Conservation (phyloP, 2,888 invertebrate species). For the Leucoma salicis region DNA sequence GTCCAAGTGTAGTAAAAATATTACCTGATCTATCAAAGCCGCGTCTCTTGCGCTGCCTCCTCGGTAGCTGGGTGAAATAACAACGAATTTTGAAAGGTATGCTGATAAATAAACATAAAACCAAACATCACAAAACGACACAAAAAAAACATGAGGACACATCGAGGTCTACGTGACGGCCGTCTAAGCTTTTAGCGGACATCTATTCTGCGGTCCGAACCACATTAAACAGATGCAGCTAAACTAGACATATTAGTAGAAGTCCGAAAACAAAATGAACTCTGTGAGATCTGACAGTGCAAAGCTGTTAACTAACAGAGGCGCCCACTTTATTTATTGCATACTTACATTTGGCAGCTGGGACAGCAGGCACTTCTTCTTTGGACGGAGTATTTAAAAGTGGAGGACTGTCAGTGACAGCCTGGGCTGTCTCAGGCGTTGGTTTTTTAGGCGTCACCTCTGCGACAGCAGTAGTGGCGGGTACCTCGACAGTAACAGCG, state of each 20-base stretch:
- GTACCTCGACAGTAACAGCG: not conserved
- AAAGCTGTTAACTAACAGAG: conserved; percentile 61
- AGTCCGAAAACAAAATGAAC: conserved; percentile 76
- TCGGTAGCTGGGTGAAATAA: conserved; percentile 83
- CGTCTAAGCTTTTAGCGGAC: conserved; percentile 20
- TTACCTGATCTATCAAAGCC: conserved; percentile 83
- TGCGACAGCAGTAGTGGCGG: not conserved
- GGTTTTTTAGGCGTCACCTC: conserved; percentile 35
- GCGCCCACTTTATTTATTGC: conserved; percentile 27
- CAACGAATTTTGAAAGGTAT: conserved; percentile 79
- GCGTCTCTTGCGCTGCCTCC: conserved; percentile 82
- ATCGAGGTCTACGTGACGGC: conserved; percentile 49
- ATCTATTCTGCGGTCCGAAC: conserved; percentile 24
- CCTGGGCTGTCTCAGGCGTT: conserved; percentile 31
- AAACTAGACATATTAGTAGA: conserved; percentile 68
- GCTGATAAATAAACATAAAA: conserved; percentile 75
- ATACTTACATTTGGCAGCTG: conserved; percentile 74
- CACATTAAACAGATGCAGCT: conserved; percentile 60
- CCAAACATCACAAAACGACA: conserved; percentile 80
- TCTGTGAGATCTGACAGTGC: conserved; percentile 72
- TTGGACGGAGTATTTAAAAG: conserved; percentile 69
- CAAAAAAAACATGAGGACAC: conserved; percentile 64
- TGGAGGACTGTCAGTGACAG: conserved; percentile 62
- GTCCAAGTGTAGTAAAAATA: conserved; percentile 67
- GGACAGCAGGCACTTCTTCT: conserved; percentile 53